These are phyloP conservation scores for Ciona savignyi DNA, from an alignment of 23 tunicate genomes.

Conservation along the genomic window DNA sequence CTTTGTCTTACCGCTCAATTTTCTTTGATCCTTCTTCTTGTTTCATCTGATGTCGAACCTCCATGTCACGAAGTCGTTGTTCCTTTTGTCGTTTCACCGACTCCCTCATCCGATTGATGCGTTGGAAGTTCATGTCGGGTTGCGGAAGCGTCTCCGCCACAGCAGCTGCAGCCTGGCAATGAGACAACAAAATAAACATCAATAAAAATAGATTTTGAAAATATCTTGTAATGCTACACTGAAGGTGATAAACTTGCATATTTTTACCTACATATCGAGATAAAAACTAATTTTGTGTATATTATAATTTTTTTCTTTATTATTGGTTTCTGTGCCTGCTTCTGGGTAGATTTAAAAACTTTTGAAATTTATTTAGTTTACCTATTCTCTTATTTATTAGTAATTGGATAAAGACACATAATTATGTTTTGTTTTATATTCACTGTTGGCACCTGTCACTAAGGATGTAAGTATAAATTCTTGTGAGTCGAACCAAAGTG, in stretches of 20 bases:
- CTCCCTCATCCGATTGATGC: slow-evolving; percentile 80
- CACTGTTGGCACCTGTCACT: too few species aligned
- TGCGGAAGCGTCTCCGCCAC: slow-evolving; percentile 74
- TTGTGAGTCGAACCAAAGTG: too few species aligned
- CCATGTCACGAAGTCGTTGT: slow-evolving; percentile 34
- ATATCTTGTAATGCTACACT: neutral
- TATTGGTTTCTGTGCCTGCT: too few species aligned
- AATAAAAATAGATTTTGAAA: neutral
- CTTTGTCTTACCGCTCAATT: slow-evolving; percentile 54
- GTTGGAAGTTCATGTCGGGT: slow-evolving; percentile 69
- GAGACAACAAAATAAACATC: neutral
- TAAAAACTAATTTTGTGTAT: neutral
- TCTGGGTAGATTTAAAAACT: too few species aligned
- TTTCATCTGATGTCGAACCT: slow-evolving; percentile 62
- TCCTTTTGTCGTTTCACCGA: slow-evolving; percentile 72
- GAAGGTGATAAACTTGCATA: neutral
- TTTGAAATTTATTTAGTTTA: too few species aligned
- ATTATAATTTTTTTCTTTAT: neutral
- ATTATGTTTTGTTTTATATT: too few species aligned
- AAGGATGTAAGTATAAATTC: too few species aligned
- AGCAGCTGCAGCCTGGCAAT: slow-evolving; percentile 66
- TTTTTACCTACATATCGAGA: too few species aligned
- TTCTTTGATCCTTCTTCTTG: slow-evolving; percentile 68
- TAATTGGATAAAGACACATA: too few species aligned
- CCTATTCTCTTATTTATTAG: too few species aligned